Evolutionary conservation across 2,888 invertebrate species (phyloP).

Genomic region (Mythimna lalbum): DNA sequence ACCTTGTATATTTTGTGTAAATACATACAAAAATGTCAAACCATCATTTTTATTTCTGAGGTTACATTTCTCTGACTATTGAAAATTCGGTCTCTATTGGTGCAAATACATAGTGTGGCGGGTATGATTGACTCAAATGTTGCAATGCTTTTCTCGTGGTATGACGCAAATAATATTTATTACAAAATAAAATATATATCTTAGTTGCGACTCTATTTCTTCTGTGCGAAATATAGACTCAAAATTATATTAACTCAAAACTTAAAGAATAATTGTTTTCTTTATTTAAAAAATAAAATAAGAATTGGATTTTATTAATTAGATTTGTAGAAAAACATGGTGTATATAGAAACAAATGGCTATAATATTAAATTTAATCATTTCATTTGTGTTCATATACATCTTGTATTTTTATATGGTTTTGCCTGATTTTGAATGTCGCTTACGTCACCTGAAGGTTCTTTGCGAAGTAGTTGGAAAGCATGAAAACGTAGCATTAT

Average conservation of each 20-base stretch:
- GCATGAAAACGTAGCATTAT: slow-evolving; percentile 1
- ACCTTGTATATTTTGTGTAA: too few species aligned
- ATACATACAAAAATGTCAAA: too few species aligned
- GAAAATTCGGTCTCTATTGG: too few species aligned
- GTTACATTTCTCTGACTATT: too few species aligned
- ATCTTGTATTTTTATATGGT: not conserved
- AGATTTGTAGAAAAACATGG: slow-evolving; percentile 4
- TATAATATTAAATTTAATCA: not conserved
- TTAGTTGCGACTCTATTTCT: slow-evolving; percentile 14
- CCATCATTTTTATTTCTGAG: too few species aligned
- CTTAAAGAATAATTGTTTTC: slow-evolving; percentile 1
- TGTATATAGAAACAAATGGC: not conserved
- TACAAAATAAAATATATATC: not conserved
- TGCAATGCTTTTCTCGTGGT: not conserved
- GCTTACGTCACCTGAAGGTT: slow-evolving; percentile 25
- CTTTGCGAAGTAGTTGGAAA: not conserved
- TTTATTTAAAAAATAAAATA: not conserved
- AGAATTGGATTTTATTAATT: slow-evolving; percentile 9
- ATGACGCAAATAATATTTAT: not conserved
- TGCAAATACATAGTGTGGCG: too few species aligned
- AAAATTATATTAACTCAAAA: not conserved
- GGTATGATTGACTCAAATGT: not conserved
- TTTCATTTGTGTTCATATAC: slow-evolving; percentile 1
- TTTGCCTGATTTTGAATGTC: slow-evolving; percentile 26
- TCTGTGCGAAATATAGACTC: not conserved